A percentile compares a stretch with the other conserved stretches of the same genome.
Conservation (phyloP, 2,888 invertebrate genomes). For the Drosophila nr. fundita region DNA sequence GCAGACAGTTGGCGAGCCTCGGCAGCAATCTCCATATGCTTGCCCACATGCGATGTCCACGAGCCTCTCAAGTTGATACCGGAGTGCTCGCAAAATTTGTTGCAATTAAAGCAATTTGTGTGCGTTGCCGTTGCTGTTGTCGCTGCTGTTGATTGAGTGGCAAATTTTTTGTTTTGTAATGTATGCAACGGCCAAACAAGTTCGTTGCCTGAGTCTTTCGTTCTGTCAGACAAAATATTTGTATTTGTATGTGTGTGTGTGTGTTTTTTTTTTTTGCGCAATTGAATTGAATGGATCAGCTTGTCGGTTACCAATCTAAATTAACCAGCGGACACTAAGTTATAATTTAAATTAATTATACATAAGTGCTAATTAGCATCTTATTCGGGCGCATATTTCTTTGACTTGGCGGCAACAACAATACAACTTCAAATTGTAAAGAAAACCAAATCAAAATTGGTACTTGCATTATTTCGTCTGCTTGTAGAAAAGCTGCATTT, state of each 20-base stretch:
- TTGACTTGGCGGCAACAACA: not conserved
- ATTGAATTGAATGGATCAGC: slow-evolving; percentile 38
- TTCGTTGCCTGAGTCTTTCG: slow-evolving; percentile 74
- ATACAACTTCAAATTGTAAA: slow-evolving; percentile 8
- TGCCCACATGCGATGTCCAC: slow-evolving; percentile 42
- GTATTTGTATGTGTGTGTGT: not conserved
- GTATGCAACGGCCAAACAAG: slow-evolving; percentile 64
- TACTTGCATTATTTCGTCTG: slow-evolving; percentile 10
- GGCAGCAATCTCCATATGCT: slow-evolving; percentile 24
- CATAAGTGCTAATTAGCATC: slow-evolving; percentile 55
- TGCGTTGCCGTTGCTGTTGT: slow-evolving; percentile 54
- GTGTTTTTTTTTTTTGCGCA: slow-evolving; percentile 29
- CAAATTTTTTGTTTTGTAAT: slow-evolving; percentile 64
- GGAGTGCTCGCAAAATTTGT: slow-evolving; percentile 67
- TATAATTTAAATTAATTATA: slow-evolving; percentile 73
- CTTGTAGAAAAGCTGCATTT: slow-evolving; percentile 39
- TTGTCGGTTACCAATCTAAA: slow-evolving; percentile 13
- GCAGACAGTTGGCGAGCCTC: slow-evolving; percentile 12
- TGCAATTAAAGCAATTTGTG: slow-evolving; percentile 74
- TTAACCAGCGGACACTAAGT: slow-evolving; percentile 27
- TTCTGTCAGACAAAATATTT: slow-evolving; percentile 51
- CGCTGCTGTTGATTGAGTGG: slow-evolving; percentile 67
- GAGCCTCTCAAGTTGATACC: slow-evolving; percentile 53
- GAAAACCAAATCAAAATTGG: slow-evolving; percentile 14
- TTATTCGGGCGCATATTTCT: slow-evolving; percentile 13